phyloP scores from a whole-genome alignment of 2,113 vertebrate genomes.

The Brachyhypopomus occidentalis region DNA sequence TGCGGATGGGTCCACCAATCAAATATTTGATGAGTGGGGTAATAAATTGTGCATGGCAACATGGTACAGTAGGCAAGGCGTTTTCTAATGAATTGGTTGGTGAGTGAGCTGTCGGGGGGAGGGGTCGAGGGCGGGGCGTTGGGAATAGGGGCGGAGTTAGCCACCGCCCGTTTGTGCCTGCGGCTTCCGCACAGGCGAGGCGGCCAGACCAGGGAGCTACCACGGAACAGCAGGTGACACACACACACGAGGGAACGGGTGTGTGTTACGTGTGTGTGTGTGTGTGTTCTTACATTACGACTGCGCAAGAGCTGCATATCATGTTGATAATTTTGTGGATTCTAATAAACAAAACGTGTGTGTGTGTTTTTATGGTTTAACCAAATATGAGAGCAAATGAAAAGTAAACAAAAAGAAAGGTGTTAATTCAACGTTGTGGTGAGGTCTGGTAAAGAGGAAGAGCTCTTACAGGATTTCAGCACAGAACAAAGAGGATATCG shows the following conservation, averaged over 20 bases:
- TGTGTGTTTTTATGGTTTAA: background rate
- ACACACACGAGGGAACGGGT: too few species aligned
- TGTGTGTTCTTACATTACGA: background rate
- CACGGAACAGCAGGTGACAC: background rate
- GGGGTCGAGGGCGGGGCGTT: too few species aligned
- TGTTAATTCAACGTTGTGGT: background rate
- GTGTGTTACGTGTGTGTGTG: background rate
- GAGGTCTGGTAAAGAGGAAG: background rate
- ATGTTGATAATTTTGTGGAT: background rate
- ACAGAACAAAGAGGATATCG: constrained; percentile 20
- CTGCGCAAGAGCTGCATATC: background rate
- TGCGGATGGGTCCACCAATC: too few species aligned
- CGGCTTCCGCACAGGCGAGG: background rate
- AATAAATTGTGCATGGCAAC: too few species aligned
- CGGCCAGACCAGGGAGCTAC: background rate
- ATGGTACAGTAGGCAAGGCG: too few species aligned
- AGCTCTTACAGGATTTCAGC: constrained; percentile 18
- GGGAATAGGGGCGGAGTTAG: too few species aligned
- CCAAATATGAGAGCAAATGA: background rate
- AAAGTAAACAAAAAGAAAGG: background rate
- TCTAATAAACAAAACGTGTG: too few species aligned
- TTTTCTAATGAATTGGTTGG: too few species aligned
- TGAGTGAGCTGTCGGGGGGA: too few species aligned
- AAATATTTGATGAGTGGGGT: too few species aligned
- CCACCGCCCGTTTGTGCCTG: background rate